Percentiles rank a stretch among this genome's conserved stretches.
These are phyloP conservation scores for Eumacrocentrus americanus DNA, from an alignment of 2,888 invertebrate genomes.

Conservation along the genomic window DNA sequence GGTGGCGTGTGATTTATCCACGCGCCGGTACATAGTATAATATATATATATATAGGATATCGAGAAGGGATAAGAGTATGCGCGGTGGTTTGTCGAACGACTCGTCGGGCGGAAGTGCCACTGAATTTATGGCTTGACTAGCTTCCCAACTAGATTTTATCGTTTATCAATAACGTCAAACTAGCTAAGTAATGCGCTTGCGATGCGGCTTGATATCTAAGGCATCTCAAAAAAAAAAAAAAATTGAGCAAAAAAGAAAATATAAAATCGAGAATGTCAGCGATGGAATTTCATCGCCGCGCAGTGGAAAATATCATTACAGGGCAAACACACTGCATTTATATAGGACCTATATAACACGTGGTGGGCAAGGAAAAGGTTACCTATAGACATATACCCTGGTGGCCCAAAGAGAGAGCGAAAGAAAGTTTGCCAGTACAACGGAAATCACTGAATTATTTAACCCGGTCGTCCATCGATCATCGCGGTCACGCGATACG, in stretches of 20 bases:
- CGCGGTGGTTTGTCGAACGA: constrained; percentile 52
- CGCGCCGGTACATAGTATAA: constrained; percentile 5
- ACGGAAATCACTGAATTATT: constrained; percentile 53
- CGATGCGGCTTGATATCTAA: constrained; percentile 26
- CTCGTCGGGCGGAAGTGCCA: constrained; percentile 51
- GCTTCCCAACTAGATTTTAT: constrained; percentile 51
- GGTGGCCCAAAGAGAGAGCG: too few species aligned
- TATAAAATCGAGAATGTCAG: too few species aligned
- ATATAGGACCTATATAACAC: too few species aligned
- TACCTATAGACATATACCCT: constrained; percentile 1
- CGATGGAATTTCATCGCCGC: too few species aligned
- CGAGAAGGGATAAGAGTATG: constrained; percentile 3
- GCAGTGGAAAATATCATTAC: too few species aligned
- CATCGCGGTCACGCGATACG: constrained; percentile 51
- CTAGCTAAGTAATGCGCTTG: constrained; percentile 26
- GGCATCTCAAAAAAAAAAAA: too few species aligned
- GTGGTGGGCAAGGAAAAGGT: too few species aligned
- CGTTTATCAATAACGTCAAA: constrained; percentile 54
- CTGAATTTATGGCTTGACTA: constrained; percentile 48
- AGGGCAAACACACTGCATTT: too few species aligned
- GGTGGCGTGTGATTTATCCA: constrained; percentile 27
- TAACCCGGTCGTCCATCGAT: constrained; percentile 48
- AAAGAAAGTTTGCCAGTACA: constrained; percentile 31
- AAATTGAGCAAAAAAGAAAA: too few species aligned
- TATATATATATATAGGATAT: too few species aligned